Evolutionary conservation across 2,888 invertebrate species (phyloP), one percentile per base, ranked within the genome.

Genomic region (Pomacea canaliculata): DNA sequence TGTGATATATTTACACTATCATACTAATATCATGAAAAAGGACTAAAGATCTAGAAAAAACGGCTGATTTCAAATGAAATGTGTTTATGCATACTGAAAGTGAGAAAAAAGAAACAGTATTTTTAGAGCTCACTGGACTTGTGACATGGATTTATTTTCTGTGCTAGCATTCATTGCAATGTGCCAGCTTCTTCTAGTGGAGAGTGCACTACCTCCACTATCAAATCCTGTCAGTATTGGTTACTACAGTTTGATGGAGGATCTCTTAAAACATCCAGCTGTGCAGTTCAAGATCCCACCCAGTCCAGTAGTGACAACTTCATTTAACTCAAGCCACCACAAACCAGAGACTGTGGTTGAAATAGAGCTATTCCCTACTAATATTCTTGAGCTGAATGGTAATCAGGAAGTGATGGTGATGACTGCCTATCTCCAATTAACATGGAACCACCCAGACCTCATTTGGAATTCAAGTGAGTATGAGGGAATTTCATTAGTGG

Each of bases 391-490:
- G 23, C n/a, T 71, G 60, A 60, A 71, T 37, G 18, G 37, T 23
- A 49, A 37, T 13, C 13, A 60, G 46, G 51, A 71, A 23, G 71
- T 60, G 10, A 13, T 71, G 37, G 60, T 23, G 18, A 23, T 60
- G 60, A 71, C 51, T 18, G 46, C 59, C 60, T 59, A 71, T 46
- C 12, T 71, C 12, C 12, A 27, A 13, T 27, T 71, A 10, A 27
- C 10, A 27, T 71, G 71, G 71, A 51, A 19, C 37, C 59, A 71
- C 60, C 23, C 10, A 27, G 37, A 71, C 19, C 60, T 71, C 23
- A 16, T 13, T 10, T 71, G 71, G 71, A 71, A 71, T n/a, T 16
- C 60, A 8, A 23, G 19, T 16, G 60, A 60, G 10, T 71, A 71
- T 60, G 71, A 46, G 12, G 60, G 60, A 18, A 46, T 71, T 19